A percentile compares a stretch with the other conserved stretches of the same genome.
These are phyloP conservation scores for Denticeps clupeoides DNA, from an alignment of 2,797 vertebrate species.

Conservation along the genomic window DNA sequence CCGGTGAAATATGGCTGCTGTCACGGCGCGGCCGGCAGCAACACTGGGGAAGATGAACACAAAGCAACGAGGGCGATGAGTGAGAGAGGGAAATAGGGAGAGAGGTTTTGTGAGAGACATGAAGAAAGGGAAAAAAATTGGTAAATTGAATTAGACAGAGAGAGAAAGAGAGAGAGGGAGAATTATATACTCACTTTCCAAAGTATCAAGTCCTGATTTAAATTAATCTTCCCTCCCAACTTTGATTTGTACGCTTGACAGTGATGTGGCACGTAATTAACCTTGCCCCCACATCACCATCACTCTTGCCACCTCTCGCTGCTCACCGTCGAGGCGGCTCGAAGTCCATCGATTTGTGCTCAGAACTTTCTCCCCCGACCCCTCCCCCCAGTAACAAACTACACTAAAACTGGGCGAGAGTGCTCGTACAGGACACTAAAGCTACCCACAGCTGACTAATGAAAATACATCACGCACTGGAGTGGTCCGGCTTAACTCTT, in stretches of 20 bases:
- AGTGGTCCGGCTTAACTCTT: no score
- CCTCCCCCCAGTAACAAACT: conserved; percentile 15
- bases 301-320: conserved; percentile 17
- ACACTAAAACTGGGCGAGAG: no score
- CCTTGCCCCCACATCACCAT: conserved; percentile 26
- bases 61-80: conserved; percentile 24
- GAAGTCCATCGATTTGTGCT: no score
- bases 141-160: conserved; percentile 1
- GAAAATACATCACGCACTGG: no score
- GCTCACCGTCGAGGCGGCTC: no score
- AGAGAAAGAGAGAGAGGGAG: conserved; percentile 16
- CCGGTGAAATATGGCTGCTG: conserved; percentile 83
- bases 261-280: conserved; percentile 55
- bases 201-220: conserved; percentile 43
- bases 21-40: conserved; percentile 53
- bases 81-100: conserved; percentile 13
- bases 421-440: no score
- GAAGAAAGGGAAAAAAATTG: not conserved
- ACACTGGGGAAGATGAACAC: conserved; percentile 30
- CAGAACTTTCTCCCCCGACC: no score
- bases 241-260: conserved; percentile 49
- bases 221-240: conserved; percentile 44
- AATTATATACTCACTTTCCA: conserved; percentile 27
- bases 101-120: not conserved
- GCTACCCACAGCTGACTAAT: no score